Base-by-base conservation (phyloP, 2,888 invertebrate genomes). In the Amorpha juglandis region DNA sequence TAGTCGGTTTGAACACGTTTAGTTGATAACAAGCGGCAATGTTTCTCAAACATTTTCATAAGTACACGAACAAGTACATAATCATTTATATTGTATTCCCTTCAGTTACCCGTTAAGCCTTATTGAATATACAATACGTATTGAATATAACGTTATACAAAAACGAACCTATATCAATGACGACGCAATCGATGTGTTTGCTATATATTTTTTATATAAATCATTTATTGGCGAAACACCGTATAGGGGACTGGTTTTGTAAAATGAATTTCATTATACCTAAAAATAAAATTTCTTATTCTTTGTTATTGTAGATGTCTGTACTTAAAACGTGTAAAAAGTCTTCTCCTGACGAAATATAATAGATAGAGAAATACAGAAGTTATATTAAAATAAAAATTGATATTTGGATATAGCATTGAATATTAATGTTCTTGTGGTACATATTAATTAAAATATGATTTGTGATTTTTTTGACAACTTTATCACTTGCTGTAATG, bases 161-260 rank as follows among this genome's bases (percentile, higher is more conserved):
- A 83, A 82, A 81, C 79, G 66, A 78, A 84, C 79, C 77, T 67
- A 81, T 83, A 84, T 86, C 86, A 83, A 78, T 81, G 78, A 76
- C 77, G 80, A 83, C 81, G 78, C 81, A 81, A 80, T 79, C 84
- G 86, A 84, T 86, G 84, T 84, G 86, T 87, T 87, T 80, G 85
- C 85, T 86, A 91, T 90, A 91, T 90, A 91, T 92, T 92, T 58
- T 92, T 91, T 90, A 91, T 91, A 92, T 85, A 84, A 82, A 83
- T 87, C 84, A 84, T 91, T 90, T 91, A 89, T 86, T 80, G 81
- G 83, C 79, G 84, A 84, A 78, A 76, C 75, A 71, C 78, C 79
- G 81, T 74, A 80, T 78, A 78, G 75, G 73, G 73, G 73, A 75
- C 76, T 76, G 76, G 78, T 83, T 83, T 80, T 84, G 80, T 81